Percentiles rank a stretch among this genome's conserved stretches.
These are phyloP conservation scores for Gryllus longicercus DNA, from an alignment of 2,888 invertebrate genomes.

Conservation along the genomic window DNA sequence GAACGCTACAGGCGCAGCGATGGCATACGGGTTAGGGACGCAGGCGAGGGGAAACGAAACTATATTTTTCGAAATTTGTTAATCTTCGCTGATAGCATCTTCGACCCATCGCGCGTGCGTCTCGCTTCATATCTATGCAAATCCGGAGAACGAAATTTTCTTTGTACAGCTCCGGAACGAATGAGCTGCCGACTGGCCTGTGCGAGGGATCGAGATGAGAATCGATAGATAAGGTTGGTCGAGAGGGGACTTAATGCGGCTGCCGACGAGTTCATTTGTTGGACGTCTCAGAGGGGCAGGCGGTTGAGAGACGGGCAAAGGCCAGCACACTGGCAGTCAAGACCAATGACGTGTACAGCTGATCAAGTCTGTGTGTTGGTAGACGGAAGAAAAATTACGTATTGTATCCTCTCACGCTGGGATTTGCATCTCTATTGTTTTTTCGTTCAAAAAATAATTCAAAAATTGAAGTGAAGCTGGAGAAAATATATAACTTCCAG, in stretches of 20 bases:
- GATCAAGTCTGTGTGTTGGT: too few species aligned
- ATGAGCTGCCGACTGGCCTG: neutral
- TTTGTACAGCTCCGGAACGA: neutral
- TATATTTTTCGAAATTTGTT: neutral
- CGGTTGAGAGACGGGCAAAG: too few species aligned
- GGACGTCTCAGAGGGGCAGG: neutral
- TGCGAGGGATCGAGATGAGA: neutral
- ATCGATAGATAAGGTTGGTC: neutral
- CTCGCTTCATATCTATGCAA: constrained; percentile 7
- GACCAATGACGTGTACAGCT: too few species aligned
- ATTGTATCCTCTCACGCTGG: too few species aligned
- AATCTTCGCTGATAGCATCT: neutral
- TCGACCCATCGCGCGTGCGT: neutral
- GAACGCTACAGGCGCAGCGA: neutral
- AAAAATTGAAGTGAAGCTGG: too few species aligned
- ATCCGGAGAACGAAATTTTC: neutral
- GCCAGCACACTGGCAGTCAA: too few species aligned
- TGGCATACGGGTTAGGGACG: too few species aligned
- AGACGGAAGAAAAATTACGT: too few species aligned
- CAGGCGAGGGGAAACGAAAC: too few species aligned
- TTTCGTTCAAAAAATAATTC: too few species aligned
- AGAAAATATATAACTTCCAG: too few species aligned
- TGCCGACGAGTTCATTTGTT: neutral
- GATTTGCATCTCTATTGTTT: too few species aligned
- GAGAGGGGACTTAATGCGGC: neutral